Base-by-base conservation (phyloP, 2,888 invertebrate species). In the Sturmia bella region DNA sequence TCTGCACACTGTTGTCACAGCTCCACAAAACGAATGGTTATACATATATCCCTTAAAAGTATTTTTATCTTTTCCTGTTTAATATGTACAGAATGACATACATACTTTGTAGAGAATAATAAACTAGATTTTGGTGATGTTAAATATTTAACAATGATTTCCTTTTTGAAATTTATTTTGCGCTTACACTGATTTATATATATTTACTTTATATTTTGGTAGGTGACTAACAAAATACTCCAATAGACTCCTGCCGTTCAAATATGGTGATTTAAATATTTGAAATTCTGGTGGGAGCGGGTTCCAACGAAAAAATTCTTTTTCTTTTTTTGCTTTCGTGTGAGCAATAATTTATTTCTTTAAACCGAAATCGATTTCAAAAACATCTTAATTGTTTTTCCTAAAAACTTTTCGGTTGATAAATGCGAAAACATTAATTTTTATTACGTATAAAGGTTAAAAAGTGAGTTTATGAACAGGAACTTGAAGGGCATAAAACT, bases 401-500 rank as follows among this genome's bases (percentile, higher is more conserved):
- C 15, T 52, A 27, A 64, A 57, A 41, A 32, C 41, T 41, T 57
- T 63, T 43, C 12, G 24, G 32, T 21, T 68, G 83, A 86, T 84
- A 82, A 83, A 81, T 85, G 80, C 83, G 82, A 39, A 72, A 83
- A 86, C 87, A 89, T 89, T 88, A 88, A 88, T 87, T 88, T n/a
- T 88, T 87, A 85, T 86, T 87, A 84, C 87, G 84, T 87, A 86
- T 86, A 84, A 85, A 85, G 84, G 81, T 78, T 84, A 50, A 21
- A 63, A 39, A 6, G 17, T 43, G 2, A 13, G 15, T 19, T 84
- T 86, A 83, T 63, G 64, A 24, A 48, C 4, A 48, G 21, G 17
- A 9, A n/a, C 69, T 80, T 17, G 54, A 32, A 13, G 13, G 9
- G 32, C 7, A 1, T 32, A 32, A 32, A 32, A 9, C 7, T 32